Evolutionary conservation across 1,140 invertebrate genomes (phyloP), one percentile per base, ranked within the genome.

Genomic region (Aphelenchoides fujianensis): DNA sequence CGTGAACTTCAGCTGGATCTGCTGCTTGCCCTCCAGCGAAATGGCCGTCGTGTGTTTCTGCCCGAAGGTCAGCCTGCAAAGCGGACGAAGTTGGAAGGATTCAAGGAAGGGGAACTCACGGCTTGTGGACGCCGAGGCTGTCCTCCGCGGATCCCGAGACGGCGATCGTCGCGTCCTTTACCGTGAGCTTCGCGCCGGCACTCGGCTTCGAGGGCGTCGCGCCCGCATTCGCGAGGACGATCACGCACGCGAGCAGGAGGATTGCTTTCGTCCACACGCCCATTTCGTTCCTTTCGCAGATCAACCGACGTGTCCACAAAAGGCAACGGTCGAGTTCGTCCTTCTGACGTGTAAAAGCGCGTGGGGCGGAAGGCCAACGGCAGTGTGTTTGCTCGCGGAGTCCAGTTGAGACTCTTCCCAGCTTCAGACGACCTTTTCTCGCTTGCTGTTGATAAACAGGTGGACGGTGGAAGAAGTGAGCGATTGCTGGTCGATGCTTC

Each of bases 1-100:
- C 0, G 88, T 84, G 85, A 95, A 93, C 82, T 91, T 91, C 68
- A 95, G 86, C 1, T 91, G 86, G 36, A 98, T 85, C 85, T 93
- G 19, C 2, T 69, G 67, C 19, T 68, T 36, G 9, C 32, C 31
- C 1, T 66, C 63, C 0, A 66, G 34, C 12, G 16, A 12, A 66
- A 66, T 30, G 36, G 31, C 63, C 53, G 31, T 12, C 28, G 32
- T 2, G 63, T n/a, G 34, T 63, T 66, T 66, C 36, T 66, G 63
- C 23, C 63, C 63, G 31, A 37, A 66, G 31, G 28, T 66, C n/a
- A 66, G 12, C n/a, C 63, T 66, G n/a, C n/a, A 30, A 64, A 66
- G 31, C 31, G 16, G 0, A 31, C 1, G 30, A 66, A 66, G 36
- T 37, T 36, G 12, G 1, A 31, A 66, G 2, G 16, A 16, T 61